A percentile compares a stretch with the other conserved stretches of the same genome.
phyloP scores from a whole-genome alignment of 2,888 invertebrate species.

The Pachymerium ferrugineum region DNA sequence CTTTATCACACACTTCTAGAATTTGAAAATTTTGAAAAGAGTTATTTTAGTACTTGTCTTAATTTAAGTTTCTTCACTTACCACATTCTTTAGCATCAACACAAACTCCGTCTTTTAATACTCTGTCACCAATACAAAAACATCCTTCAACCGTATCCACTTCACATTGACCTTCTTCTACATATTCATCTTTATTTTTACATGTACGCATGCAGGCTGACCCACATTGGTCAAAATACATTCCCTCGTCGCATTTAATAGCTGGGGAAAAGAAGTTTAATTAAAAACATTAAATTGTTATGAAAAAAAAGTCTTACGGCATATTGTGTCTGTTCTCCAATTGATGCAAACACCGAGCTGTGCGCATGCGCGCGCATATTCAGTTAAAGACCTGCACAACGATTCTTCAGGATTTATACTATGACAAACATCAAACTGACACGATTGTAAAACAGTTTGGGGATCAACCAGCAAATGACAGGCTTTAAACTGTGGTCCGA shows the following conservation, averaged over 20 bases:
- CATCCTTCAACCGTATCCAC: slow-evolving; percentile 65
- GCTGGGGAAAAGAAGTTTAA: background rate
- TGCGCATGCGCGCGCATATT: slow-evolving; percentile 68
- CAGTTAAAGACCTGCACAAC: slow-evolving; percentile 61
- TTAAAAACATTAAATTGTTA: background rate
- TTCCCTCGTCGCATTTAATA: slow-evolving; percentile 51
- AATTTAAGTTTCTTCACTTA: slow-evolving; percentile 23
- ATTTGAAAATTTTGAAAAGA: slow-evolving; percentile 15
- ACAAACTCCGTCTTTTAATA: slow-evolving; percentile 66
- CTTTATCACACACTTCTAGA: slow-evolving; percentile 63
- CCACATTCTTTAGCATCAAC: slow-evolving; percentile 58
- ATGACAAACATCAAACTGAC: slow-evolving; percentile 62
- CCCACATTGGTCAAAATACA: slow-evolving; percentile 55
- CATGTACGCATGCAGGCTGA: slow-evolving; percentile 62
- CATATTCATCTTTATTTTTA: slow-evolving; percentile 54
- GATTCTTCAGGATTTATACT: slow-evolving; percentile 49
- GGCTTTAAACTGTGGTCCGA: slow-evolving; percentile 53
- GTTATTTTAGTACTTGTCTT: background rate
- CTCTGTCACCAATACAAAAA: slow-evolving; percentile 71
- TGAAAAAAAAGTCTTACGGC: slow-evolving; percentile 48
- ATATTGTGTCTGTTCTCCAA: slow-evolving; percentile 61
- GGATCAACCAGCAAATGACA: slow-evolving; percentile 71
- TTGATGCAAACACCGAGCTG: slow-evolving; percentile 64
- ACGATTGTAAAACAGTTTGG: slow-evolving; percentile 60
- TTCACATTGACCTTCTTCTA: slow-evolving; percentile 42